Evolutionary conservation across 2,888 invertebrate species (phyloP), one percentile per base, ranked within the genome.

Genomic region (Amiota communis): DNA sequence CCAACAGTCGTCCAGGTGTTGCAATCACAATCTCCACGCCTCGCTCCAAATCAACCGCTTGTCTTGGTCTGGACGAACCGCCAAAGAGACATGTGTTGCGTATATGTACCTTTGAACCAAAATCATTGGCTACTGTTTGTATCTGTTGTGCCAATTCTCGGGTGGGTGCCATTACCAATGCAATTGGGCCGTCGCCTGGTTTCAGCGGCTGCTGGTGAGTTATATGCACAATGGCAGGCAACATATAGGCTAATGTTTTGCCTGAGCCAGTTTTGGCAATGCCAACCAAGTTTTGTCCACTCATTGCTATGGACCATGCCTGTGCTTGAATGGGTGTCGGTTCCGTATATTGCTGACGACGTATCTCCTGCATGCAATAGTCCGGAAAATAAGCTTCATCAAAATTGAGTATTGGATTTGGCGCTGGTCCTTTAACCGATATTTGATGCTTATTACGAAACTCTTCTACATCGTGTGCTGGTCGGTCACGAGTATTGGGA

Each of bases 21-120:
- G 97, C 97, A 85, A 97, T 96, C 11, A 95, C 94, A 83, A 97
- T 95, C 89, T 97, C 96, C 4, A 95, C 95, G 61, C 96, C 96
- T 46, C 93, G 92, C 80, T 94, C 94, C 57, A 95, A 88, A 79
- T 95, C 95, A 73, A 93, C 91, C 0, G 93, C 93, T 88, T 95
- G 94, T 77, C 92, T 91, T 46, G 94, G 94, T 85, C 96, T 96
- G 0, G 96, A 94, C n/a, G 97, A 95, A 23, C 97, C 97, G 74
- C 97, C 97, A 91, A 96, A 97, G n/a, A 97, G 93, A 86, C 97
- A 97, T 0, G 95, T 95, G 87, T 95, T 95, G 48, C 95, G 92
- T 2, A 97, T 93, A 86, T 94, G 93, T 0, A 95, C 93, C 10
- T 93, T 90, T 63, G 94, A 92, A 0, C 96, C 96, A 89, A 96